These are phyloP conservation scores for Cisticola juncidis DNA, from an alignment of 2,113 vertebrate genomes.

Conservation along the genomic window DNA sequence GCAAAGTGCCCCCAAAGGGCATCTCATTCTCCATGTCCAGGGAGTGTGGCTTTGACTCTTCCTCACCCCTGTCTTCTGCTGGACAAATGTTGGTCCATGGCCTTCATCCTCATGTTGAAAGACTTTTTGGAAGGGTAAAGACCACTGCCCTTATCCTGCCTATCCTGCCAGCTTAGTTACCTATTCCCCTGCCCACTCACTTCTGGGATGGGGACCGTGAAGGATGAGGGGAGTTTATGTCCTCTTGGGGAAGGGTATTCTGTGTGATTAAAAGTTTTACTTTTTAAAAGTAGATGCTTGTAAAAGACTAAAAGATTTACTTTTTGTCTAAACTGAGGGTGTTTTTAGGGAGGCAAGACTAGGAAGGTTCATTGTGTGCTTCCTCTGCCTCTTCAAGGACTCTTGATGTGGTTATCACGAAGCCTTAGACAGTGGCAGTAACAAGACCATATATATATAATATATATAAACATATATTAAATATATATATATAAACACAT, in stretches of 20 bases:
- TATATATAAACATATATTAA: no score
- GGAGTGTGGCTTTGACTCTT: neutral
- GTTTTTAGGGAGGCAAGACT: neutral
- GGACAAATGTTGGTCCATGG: neutral
- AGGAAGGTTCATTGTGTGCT: fast-evolving
- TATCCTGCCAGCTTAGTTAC: neutral
- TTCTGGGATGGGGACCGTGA: neutral
- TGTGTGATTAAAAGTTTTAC: neutral
- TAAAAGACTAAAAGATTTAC: neutral
- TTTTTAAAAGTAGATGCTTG: neutral
- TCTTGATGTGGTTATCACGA: neutral
- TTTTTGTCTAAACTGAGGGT: neutral
- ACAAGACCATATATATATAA: neutral
- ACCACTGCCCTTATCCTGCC: neutral
- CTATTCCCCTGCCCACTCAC: neutral
- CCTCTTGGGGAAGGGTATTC: neutral
- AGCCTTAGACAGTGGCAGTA: neutral
- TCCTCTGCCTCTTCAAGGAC: neutral
- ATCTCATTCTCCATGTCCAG: neutral
- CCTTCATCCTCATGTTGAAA: neutral
- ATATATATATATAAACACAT: no score
- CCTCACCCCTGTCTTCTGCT: neutral
- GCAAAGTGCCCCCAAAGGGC: neutral
- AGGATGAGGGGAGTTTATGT: neutral
- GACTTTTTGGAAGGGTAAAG: neutral